Percentiles rank a stretch among this genome's conserved stretches.
Conservation (phyloP, 2,113 vertebrate genomes). For the Pica pica region DNA sequence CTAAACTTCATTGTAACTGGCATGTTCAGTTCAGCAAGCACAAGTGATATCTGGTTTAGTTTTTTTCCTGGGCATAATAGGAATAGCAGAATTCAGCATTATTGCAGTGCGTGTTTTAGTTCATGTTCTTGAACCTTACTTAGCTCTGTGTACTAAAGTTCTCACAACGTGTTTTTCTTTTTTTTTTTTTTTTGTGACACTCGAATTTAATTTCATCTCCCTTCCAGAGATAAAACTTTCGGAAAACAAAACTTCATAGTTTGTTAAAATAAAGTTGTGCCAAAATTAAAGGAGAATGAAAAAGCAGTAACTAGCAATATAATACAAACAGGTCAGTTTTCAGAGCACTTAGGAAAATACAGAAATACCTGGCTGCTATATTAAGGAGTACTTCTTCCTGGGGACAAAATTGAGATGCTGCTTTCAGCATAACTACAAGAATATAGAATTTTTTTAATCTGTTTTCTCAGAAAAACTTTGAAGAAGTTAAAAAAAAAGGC, state of each 20-base stretch:
- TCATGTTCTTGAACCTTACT: not conserved
- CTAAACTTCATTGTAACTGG: not conserved
- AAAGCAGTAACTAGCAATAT: not conserved
- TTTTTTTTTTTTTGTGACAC: not conserved
- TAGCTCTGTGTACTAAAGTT: not conserved
- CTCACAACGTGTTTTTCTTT: not conserved
- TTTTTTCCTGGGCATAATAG: not conserved
- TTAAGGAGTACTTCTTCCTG: not conserved
- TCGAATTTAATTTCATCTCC: not conserved
- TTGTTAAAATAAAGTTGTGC: not conserved
- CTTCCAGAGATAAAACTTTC: not conserved
- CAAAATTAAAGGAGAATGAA: not conserved
- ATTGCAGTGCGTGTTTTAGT: not conserved
- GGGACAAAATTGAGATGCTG: not conserved
- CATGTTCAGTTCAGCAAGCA: not conserved
- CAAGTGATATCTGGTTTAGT: not conserved
- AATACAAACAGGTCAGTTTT: not conserved
- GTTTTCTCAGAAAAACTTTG: not conserved
- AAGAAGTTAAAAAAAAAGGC: not conserved
- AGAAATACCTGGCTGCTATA: not conserved
- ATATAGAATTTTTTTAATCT: not conserved
- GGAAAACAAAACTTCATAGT: not conserved
- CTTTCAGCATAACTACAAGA: not conserved
- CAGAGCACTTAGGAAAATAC: not conserved
- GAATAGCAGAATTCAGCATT: not conserved